Percentiles rank a stretch among this genome's conserved stretches.
These are phyloP conservation scores for Sporophila hypoxantha DNA, from an alignment of 2,113 vertebrate species.

Conservation along the genomic window DNA sequence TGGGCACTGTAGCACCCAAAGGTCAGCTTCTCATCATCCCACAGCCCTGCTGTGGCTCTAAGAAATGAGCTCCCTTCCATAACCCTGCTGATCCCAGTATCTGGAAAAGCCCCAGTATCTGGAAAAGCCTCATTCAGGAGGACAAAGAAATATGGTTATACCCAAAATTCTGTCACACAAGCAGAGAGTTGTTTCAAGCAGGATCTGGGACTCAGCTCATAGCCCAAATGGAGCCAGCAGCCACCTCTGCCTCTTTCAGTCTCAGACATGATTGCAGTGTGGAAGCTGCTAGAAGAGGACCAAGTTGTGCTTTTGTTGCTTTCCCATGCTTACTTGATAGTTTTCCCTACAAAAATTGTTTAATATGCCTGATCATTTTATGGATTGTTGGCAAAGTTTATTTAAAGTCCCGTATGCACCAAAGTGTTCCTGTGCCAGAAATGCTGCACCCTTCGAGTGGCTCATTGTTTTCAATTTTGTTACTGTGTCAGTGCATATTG, in stretches of 20 bases:
- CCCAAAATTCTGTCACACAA: not conserved
- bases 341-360: not conserved
- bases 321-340: not conserved
- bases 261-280: not conserved
- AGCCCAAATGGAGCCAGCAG: not conserved
- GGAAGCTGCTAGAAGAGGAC: not conserved
- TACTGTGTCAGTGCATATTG: not conserved
- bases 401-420: not conserved
- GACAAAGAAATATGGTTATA: not conserved
- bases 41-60: not conserved
- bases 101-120: not conserved
- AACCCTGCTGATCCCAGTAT: not conserved
- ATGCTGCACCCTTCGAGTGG: not conserved
- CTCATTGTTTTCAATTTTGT: not conserved
- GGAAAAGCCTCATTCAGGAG: not conserved
- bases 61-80: not conserved
- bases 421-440: not conserved
- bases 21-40: not conserved
- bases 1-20: not conserved
- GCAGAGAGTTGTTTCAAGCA: not conserved
- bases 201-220: not conserved
- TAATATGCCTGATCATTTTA: not conserved
- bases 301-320: constrained; percentile 6
- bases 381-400: not conserved
- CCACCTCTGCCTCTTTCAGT: not conserved